Conservation (phyloP, 2,888 invertebrate genomes). For the Drosophila borealis region DNA sequence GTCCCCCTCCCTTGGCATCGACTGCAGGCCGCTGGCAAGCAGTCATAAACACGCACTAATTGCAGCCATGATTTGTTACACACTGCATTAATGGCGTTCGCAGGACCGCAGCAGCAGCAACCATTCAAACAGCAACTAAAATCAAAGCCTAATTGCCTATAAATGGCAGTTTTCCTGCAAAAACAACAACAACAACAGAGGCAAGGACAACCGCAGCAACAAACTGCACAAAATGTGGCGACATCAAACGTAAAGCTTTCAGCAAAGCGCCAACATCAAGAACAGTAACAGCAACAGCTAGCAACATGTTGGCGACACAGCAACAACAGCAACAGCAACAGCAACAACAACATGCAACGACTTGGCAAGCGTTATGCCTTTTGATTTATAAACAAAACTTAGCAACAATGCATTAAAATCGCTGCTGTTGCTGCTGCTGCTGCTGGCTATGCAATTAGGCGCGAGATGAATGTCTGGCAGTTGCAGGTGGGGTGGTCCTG, state of each 20-base stretch:
- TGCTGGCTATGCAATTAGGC: slow-evolving; percentile 70
- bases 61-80: slow-evolving; percentile 80
- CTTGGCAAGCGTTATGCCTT: slow-evolving; percentile 60
- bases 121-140: slow-evolving; percentile 69
- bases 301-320: slow-evolving; percentile 36
- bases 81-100: slow-evolving; percentile 74
- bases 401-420: slow-evolving; percentile 67
- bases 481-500: slow-evolving; percentile 69
- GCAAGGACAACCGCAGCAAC: slow-evolving; percentile 23
- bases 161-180: slow-evolving; percentile 77
- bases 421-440: slow-evolving; percentile 42
- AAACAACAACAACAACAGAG: slow-evolving; percentile 12
- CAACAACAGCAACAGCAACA: slow-evolving; percentile 22
- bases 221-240: slow-evolving; percentile 66
- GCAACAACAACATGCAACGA: slow-evolving; percentile 20
- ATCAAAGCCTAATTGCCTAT: slow-evolving; percentile 77
- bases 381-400: slow-evolving; percentile 82
- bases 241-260: slow-evolving; percentile 75
- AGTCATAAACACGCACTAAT: slow-evolving; percentile 82
- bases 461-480: slow-evolving; percentile 59
- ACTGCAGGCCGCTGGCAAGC: slow-evolving; percentile 45
- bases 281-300: slow-evolving; percentile 26
- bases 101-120: slow-evolving; percentile 55
- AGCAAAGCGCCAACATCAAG: slow-evolving; percentile 65
- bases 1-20: too few relatives aligned